Evolutionary conservation across 35 echinoderm and acorn worm species (phyloP).

Genomic region (Diadema setosum): DNA sequence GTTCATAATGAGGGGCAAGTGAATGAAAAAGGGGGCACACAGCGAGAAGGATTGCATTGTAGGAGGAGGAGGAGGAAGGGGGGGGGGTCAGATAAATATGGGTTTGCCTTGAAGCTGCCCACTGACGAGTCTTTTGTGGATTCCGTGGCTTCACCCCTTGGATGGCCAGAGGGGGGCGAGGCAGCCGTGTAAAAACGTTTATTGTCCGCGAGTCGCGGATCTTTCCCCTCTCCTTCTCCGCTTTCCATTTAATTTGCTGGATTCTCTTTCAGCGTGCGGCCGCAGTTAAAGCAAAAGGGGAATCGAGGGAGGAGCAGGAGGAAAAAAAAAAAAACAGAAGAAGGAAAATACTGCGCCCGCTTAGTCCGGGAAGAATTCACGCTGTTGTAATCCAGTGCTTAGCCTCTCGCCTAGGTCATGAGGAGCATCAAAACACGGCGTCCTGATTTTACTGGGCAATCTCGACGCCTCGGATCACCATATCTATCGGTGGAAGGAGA

Average conservation of each 20-base stretch:
- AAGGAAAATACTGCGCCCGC: too few relatives aligned
- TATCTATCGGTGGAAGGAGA: too few relatives aligned
- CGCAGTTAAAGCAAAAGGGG: too few relatives aligned
- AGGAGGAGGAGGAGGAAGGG: neutral
- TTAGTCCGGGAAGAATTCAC: neutral
- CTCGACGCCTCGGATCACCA: too few relatives aligned
- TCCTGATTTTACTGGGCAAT: too few relatives aligned
- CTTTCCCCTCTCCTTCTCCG: neutral
- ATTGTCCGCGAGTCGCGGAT: neutral
- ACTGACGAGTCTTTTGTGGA: neutral
- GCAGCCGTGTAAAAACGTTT: constrained; percentile 16
- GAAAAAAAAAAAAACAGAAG: too few relatives aligned
- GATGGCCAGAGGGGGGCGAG: neutral
- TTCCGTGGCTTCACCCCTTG: neutral
- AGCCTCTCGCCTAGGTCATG: neutral
- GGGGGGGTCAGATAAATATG: neutral
- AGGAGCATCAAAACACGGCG: neutral
- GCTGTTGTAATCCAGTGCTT: constrained; percentile 1
- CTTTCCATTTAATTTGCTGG: constrained; percentile 4
- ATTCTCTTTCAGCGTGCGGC: neutral
- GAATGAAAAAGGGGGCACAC: neutral
- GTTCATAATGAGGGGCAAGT: neutral
- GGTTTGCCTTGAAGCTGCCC: neutral
- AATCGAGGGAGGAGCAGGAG: too few relatives aligned
- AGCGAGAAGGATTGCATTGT: neutral